Base-by-base conservation (phyloP, 2,888 invertebrate genomes). In the Chironomus riparius region DNA sequence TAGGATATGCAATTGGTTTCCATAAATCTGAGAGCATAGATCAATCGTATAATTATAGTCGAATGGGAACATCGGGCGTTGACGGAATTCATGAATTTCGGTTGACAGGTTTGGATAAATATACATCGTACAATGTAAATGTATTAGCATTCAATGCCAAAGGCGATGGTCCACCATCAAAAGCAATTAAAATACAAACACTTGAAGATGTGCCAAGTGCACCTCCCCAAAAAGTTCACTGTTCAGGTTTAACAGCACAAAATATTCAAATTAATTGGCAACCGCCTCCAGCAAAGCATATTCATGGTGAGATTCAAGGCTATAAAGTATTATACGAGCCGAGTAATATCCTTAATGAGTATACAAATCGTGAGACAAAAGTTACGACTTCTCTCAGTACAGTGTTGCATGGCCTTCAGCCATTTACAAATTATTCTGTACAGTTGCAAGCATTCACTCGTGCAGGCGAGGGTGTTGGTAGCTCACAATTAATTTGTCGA, bases 91-190 rank as follows among this genome's bases (percentile, higher is more conserved):
- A 87, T 7, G 88, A 88, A 78, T 86, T 90, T 70, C 87, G 87
- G 28, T 82, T 92, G 47, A 87, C 88, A 4, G 89, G 90, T 0
- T 83, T 92, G 28, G 87, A 89, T 77, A 92, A 93, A 81, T 93
- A 91, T 81, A 92, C 93, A 0, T 89, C 91, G 72, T 94, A 94
- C 82, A 89, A 90, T 76, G 88, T 94, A 7, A 88, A 91, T 1
- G 91, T 94, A 22, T 87, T 91, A 77, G 93, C 93, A 0, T 93
- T 92, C 82, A 94, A 94, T 82, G 88, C 89, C 0, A 90, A 92
- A 48, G 94, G 93, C 0, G 89, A 91, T 68, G 93, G 94, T 0
- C 92, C 94, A 0, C 86, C 89, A 0, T 91, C 92, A 3, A 86
- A 88, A 5, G 89, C 91, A 0, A 87, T 90, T 3, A 77, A 82